Evolutionary conservation across 2,888 invertebrate genomes (phyloP).

Genomic region (Lithophane socia): DNA sequence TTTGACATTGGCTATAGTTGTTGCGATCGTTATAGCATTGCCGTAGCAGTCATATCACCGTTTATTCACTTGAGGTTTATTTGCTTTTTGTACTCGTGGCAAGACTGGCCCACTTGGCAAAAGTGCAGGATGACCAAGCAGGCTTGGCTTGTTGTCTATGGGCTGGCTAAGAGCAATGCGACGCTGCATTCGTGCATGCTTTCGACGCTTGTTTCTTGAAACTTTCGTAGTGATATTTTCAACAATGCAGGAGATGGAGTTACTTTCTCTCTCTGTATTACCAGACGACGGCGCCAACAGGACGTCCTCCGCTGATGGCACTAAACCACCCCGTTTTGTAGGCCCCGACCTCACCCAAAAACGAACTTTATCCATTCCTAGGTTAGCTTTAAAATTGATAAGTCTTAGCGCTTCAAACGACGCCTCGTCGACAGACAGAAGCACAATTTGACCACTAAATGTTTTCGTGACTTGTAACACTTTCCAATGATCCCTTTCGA

Average conservation of each 20-base stretch:
- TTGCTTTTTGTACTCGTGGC: background rate
- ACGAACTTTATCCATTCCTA: constrained; percentile 36
- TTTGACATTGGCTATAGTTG: background rate
- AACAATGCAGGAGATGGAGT: too few relatives aligned
- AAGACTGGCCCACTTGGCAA: background rate
- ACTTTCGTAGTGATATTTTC: background rate
- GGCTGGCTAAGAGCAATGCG: background rate
- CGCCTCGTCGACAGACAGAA: constrained; percentile 23
- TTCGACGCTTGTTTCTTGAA: background rate
- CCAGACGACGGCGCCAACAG: constrained; percentile 12
- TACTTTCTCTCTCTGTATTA: background rate
- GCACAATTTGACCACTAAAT: constrained; percentile 4
- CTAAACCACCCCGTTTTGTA: too few relatives aligned
- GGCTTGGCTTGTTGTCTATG: background rate
- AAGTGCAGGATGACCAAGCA: background rate
- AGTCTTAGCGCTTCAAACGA: constrained; percentile 37
- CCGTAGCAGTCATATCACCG: background rate
- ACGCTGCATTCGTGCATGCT: background rate
- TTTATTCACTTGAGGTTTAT: background rate
- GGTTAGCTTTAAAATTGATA: constrained; percentile 29
- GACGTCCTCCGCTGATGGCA: background rate
- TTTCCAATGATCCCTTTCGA: constrained; percentile 36
- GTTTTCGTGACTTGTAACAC: background rate
- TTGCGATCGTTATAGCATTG: too few relatives aligned
- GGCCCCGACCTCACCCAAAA: constrained; percentile 24